Conservation (phyloP, 1,140 invertebrate genomes). For the Scaptomyza montana region DNA sequence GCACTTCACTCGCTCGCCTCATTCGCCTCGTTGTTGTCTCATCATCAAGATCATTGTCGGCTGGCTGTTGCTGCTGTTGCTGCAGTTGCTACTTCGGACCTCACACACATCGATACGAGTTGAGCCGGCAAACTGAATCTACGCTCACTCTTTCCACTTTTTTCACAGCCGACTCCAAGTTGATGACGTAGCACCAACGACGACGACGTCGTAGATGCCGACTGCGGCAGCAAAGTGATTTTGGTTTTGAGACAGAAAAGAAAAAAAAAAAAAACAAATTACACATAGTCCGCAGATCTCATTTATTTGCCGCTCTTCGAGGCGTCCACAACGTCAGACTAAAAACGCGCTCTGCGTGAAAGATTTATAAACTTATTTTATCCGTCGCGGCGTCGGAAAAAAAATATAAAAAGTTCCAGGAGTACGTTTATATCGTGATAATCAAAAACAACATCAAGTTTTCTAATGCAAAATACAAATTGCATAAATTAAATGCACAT, state of each 20-base stretch:
- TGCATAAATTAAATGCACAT: background rate
- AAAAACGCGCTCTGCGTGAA: conserved; percentile 27
- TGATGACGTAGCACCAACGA: conserved; percentile 52
- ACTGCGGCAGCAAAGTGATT: conserved; percentile 56
- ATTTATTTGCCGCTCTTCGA: conserved; percentile 82
- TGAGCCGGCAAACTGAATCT: conserved; percentile 35
- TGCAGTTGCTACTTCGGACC: conserved; percentile 42
- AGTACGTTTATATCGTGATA: conserved; percentile 7
- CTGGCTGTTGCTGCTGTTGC: background rate
- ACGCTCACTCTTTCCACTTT: conserved; percentile 34
- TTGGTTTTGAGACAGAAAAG: conserved; percentile 63
- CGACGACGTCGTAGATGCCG: conserved; percentile 28
- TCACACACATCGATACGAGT: conserved; percentile 67
- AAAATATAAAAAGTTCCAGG: background rate
- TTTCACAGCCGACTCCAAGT: conserved; percentile 29
- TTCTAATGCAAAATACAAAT: conserved; percentile 2
- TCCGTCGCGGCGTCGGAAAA: conserved; percentile 37
- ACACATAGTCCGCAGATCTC: conserved; percentile 77
- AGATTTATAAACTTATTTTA: conserved; percentile 2
- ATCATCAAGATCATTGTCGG: conserved; percentile 70
- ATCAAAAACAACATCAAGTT: conserved; percentile 2
- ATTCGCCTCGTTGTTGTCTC: conserved; percentile 29
- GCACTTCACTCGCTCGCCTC: conserved; percentile 37
- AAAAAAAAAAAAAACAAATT: conserved; percentile 75
- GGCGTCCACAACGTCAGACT: conserved; percentile 72